These are phyloP conservation scores for Amblyteles armatorius DNA, from an alignment of 2,888 invertebrate genomes.

Conservation along the genomic window DNA sequence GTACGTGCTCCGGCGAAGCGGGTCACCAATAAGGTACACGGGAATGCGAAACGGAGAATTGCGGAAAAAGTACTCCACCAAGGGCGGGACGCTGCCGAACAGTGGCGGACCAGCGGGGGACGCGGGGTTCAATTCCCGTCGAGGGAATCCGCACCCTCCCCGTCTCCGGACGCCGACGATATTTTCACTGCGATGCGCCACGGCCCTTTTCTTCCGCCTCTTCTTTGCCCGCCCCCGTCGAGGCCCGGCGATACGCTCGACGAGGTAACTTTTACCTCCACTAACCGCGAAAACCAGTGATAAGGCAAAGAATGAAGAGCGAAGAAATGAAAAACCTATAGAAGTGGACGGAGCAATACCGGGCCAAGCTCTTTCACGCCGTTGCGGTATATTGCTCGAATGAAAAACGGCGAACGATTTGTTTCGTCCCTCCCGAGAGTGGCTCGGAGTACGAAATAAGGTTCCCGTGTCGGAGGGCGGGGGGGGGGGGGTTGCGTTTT, in stretches of 20 bases:
- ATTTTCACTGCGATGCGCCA: conserved; percentile 42
- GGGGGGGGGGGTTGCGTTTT: conserved; percentile 3
- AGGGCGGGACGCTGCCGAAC: conserved; percentile 38
- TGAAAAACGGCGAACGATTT: conserved; percentile 57
- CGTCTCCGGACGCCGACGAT: conserved; percentile 49
- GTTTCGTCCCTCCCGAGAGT: conserved; percentile 39
- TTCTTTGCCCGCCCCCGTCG: neutral
- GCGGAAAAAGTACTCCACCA: conserved; percentile 53
- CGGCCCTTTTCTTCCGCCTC: conserved; percentile 7
- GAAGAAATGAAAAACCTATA: conserved; percentile 43
- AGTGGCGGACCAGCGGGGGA: conserved; percentile 22
- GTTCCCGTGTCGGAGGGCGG: neutral
- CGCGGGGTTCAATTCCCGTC: conserved; percentile 40
- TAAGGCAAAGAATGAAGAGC: conserved; percentile 19
- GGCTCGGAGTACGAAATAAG: conserved; percentile 43
- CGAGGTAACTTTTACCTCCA: conserved; percentile 33
- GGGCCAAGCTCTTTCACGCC: conserved; percentile 18
- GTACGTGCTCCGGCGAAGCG: conserved; percentile 51
- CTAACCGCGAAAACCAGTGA: conserved; percentile 19
- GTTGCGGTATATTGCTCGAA: conserved; percentile 54
- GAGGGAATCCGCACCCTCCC: conserved; percentile 20
- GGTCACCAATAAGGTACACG: conserved; percentile 48
- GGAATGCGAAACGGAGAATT: conserved; percentile 42
- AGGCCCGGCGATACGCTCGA: neutral
- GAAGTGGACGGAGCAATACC: conserved; percentile 47